Base-by-base conservation (phyloP, 2,113 vertebrate species). In the Xenopus tropicalis region DNA sequence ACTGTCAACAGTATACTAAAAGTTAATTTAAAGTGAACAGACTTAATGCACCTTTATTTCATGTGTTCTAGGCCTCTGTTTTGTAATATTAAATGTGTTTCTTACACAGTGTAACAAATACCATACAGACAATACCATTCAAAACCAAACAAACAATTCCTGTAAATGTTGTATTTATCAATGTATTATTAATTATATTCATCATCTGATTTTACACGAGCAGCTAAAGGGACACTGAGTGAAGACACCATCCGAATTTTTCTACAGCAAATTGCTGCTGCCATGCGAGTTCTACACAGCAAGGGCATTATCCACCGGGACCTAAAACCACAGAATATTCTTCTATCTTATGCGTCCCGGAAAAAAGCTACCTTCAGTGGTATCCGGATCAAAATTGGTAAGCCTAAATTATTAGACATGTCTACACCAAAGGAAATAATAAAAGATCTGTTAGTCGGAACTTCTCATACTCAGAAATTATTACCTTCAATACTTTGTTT, bases 281-380 rank as follows among this genome's bases (percentile, higher is more conserved):
- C 97, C 78, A 98, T 99, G 97, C 85, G 92, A 3, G 87, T 94
- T 71, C 92, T 99, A 58, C 93, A 98, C 85, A 95, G 92, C 81
- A 99, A 98, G 83, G 97, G 97, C 59, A 94, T 99, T 81, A 98
- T 99, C 83, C 97, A 98, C 79, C 87, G 96, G 14, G 96, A 98
- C 72, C 93, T 98, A 13, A 99, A 99, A 62, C 96, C 97, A 0
- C 97, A 98, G 85, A 99, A 99, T 82, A 99, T 99, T 65, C 89
- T 99, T 62, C 72, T 99, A 78, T 95, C 95, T 1, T 96, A 98
- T 0, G 80, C 84, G 42, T 94, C 81, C 52, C 95, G 93, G 57
- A 91, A 93, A 76, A 97, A 93, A 80, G 89, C 93, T 5, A 91
- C 85, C 20, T 82, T 96, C 88, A 95, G 90, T 10, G 92, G 93